These are phyloP conservation scores for Oreortyx pictus DNA, from an alignment of 2,797 vertebrate genomes.

Conservation along the genomic window DNA sequence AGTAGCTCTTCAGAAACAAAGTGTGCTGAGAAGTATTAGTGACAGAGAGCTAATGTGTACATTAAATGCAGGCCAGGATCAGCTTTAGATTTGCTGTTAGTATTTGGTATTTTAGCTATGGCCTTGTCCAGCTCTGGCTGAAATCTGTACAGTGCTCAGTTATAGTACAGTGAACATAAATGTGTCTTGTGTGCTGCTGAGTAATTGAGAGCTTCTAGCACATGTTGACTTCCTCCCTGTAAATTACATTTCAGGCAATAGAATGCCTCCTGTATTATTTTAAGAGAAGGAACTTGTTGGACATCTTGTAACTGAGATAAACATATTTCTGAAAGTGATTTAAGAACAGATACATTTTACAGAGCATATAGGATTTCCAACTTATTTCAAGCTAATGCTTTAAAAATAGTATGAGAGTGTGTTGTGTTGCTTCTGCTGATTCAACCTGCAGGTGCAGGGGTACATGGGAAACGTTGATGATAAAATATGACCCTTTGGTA, in stretches of 20 bases:
- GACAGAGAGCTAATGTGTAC: neutral
- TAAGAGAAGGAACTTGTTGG: neutral
- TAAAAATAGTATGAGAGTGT: neutral
- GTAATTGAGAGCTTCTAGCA: neutral
- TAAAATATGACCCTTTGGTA: neutral
- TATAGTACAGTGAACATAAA: neutral
- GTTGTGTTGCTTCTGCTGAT: neutral
- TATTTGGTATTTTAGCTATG: neutral
- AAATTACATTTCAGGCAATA: neutral
- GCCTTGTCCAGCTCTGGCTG: neutral
- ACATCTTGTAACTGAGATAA: neutral
- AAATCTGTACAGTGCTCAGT: neutral
- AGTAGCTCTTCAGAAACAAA: neutral
- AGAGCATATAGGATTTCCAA: neutral
- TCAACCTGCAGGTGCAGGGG: neutral
- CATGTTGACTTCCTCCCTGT: neutral
- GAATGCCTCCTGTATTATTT: neutral
- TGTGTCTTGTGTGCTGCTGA: neutral
- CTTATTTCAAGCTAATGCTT: neutral
- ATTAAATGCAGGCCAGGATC: neutral
- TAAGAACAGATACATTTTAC: neutral
- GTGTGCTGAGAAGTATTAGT: neutral
- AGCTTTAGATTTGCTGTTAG: neutral
- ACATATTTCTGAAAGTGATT: neutral
- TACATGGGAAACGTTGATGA: neutral